Base-by-base conservation (phyloP, 1,140 invertebrate genomes). In the Geopemphigus sp. region DNA sequence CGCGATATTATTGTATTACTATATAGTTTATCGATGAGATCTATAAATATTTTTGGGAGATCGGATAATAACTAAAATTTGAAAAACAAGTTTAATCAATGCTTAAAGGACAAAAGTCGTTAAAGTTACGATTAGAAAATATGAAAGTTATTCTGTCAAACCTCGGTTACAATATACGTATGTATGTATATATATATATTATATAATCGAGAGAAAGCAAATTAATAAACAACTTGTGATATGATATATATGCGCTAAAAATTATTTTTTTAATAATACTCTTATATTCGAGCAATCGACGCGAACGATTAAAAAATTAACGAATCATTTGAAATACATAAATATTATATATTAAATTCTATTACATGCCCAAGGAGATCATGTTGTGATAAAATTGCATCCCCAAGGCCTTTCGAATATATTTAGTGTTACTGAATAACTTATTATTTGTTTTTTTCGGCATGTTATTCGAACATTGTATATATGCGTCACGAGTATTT, bases 21-120 rank as follows among this genome's bases (percentile, higher is more conserved):
- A 50, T 50, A 26, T 54, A 72, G 47, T 72, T 72, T 72, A 29
- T 54, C 29, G 29, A 19, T 17, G 29, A 72, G 47, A 72, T 72
- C 0, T 29, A 72, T 6, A 14, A 17, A 68, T 45, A 54, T 29
- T 22, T 17, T 68, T 15, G 14, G 22, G 14, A 68, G 1, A 22
- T 47, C 15, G 3, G 12, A 68, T 68, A 47, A 45, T 24, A 53
- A 15, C 29, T 72, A 29, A 29, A 14, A 29, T 72, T 72, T 26
- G 24, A 15, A 70, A 4, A 72, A 72, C 68, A 54, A 19, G 50
- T 54, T 72, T 72, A 12, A 54, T 72, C 2, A 53, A 47, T 0
- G 22, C 12, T 45, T 39, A 19, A 64, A 45, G 8, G 11, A n/a
- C 10, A 8, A 64, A 64, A 45, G 32, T 12, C 63, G 26, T n/a